Evolutionary conservation across 2,797 vertebrate genomes (phyloP), one percentile per base, ranked within the genome.

Genomic region (Aplochiton taeniatus): DNA sequence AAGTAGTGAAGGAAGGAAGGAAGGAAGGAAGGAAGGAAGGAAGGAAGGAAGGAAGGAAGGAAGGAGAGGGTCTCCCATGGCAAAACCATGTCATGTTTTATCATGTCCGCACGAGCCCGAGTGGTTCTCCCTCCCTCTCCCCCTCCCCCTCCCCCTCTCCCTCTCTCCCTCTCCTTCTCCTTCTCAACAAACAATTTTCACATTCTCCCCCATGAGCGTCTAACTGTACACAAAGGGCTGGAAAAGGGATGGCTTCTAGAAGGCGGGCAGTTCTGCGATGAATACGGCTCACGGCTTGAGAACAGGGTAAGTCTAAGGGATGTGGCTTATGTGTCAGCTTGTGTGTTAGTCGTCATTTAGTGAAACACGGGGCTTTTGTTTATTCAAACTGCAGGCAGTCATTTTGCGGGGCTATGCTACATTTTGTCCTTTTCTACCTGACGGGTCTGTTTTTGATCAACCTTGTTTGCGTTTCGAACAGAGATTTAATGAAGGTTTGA

Each of bases 241-340:
- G 17, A 82, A 44, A 88, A 85, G 84, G 80, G 83, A 83, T 86
- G 61, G 31, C 31, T 2, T 31, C 31, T 31, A n/a, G n/a, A n/a
- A n/a, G n/a, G n/a, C n/a, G n/a, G 31, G 31, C 6, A 31, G 31
- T 2, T 60, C 42, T 70, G 31, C 76, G 64, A 14, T 75, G 50
- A 20, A 44, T 59, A 52, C n/a, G 48, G 45, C 8, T 65, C n/a
- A 45, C 53, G 58, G 63, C 69, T 58, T 63, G 31, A 62, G 57
- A 55, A 72, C 14, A 60, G 19, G 52, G 18, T 11, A 50, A 12
- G 43, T 44, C 43, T n/a, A n/a, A n/a, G n/a, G n/a, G n/a, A n/a
- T n/a, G n/a, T n/a, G n/a, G n/a, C n/a, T n/a, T n/a, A n/a, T n/a
- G n/a, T n/a, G n/a, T n/a, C n/a, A n/a, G n/a, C n/a, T n/a, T n/a